Base-by-base conservation (phyloP, 2,113 vertebrate genomes). In the Probosciger aterrimus region DNA sequence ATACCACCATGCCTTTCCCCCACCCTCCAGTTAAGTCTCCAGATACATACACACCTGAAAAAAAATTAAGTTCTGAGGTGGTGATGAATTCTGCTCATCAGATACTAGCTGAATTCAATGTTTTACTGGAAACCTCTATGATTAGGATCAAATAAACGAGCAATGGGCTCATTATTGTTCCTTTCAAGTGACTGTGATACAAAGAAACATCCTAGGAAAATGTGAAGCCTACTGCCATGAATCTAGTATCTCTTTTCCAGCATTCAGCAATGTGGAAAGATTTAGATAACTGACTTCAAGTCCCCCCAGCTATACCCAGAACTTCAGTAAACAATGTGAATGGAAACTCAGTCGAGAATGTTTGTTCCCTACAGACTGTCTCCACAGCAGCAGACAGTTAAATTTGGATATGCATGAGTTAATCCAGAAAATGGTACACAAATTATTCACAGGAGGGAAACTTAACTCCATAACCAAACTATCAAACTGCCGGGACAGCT, bases 401-500 rank as follows among this genome's bases (percentile, higher is more conserved):
- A 95, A 95, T 91, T 63, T 47, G 67, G 74, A 69, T 76, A 87
- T 31, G 59, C 84, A 63, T 25, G 84, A 92, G 84, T 95, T 95
- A 95, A 87, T 76, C 41, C 75, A 80, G 52, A 77, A 92, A 95
- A 64, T 18, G 71, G 86, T 68, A 79, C 7, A 92, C 86, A 95
- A 79, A 91, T 82, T 91, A 87, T 84, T 93, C 95, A 92, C 69
- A 18, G 35, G 24, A 35, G 92, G 35, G 2, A 43, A 73, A 91
- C 86, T 81, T 82, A 95, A 79, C 77, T 91, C 93, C 44, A 89
- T 57, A 91, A 91, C 50, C 93, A 93, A 95, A 93, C 93, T 41
- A 95, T 57, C 52, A 82, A 93, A 92, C 65, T 89, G 62, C 83
- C 3, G 2, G 57, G 75, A 78, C 86, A 94, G 83, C 94, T 95